Percentiles rank a stretch among this genome's conserved stretches.
Conservation (phyloP, 2,888 invertebrate species). For the Cordylochernes scorpioides region DNA sequence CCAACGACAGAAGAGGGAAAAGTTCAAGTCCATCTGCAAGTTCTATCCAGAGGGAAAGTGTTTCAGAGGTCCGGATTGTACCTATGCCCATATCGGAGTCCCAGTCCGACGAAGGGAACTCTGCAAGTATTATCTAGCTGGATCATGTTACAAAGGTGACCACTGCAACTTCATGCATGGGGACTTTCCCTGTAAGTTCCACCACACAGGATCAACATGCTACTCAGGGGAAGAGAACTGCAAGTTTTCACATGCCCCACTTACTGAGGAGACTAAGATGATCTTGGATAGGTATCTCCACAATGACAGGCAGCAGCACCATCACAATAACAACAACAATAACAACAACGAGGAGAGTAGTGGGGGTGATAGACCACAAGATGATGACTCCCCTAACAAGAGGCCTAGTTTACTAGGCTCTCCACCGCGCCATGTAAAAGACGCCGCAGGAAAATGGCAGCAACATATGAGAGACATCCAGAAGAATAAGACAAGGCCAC, state of each 20-base stretch:
- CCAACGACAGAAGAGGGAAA: too few species aligned
- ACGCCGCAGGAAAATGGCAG: slow-evolving; percentile 15
- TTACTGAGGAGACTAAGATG: slow-evolving; percentile 46
- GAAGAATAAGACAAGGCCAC: slow-evolving; percentile 1
- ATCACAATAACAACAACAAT: background rate
- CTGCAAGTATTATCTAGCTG: slow-evolving; percentile 86
- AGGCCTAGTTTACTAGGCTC: slow-evolving; percentile 17
- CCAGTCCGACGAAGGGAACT: too few species aligned
- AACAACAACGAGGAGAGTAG: slow-evolving; percentile 1
- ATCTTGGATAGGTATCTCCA: slow-evolving; percentile 28
- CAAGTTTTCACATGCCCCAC: slow-evolving; percentile 70
- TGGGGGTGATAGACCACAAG: background rate
- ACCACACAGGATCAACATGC: slow-evolving; percentile 63
- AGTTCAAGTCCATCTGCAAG: too few species aligned
- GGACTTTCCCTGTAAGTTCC: slow-evolving; percentile 90
- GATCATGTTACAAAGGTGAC: slow-evolving; percentile 77
- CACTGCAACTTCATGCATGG: slow-evolving; percentile 83
- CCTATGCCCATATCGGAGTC: slow-evolving; percentile 91
- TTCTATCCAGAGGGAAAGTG: slow-evolving; percentile 87
- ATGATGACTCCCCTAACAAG: slow-evolving; percentile 3
- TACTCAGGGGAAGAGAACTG: slow-evolving; percentile 50
- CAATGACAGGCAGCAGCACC: too few species aligned
- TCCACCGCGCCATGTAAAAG: slow-evolving; percentile 18
- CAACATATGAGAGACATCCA: slow-evolving; percentile 13
- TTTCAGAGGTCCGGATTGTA: slow-evolving; percentile 75